Evolutionary conservation across 2,888 invertebrate genomes (phyloP).

Genomic region (Hipparchia sbordonii): DNA sequence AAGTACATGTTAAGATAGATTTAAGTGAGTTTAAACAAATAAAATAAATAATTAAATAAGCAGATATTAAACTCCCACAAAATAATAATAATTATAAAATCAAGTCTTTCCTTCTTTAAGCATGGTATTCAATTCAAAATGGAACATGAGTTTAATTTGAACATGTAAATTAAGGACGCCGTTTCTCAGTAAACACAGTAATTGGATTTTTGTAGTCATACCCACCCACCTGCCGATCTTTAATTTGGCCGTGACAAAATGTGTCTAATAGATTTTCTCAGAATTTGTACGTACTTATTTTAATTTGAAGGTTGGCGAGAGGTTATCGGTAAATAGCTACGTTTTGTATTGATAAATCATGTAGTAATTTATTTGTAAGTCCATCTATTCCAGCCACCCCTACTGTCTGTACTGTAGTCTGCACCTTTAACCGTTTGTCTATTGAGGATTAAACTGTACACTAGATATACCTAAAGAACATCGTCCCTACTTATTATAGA

Average conservation of each 20-base stretch:
- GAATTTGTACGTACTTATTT: neutral
- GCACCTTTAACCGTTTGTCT: too few species aligned
- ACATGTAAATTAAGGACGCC: constrained; percentile 8
- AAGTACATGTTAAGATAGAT: too few species aligned
- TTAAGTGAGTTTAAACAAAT: too few species aligned
- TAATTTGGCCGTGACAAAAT: constrained; percentile 5
- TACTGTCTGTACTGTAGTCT: too few species aligned
- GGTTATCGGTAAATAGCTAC: too few species aligned
- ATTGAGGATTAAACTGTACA: too few species aligned
- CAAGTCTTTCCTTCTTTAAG: neutral
- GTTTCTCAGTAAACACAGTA: constrained; percentile 7
- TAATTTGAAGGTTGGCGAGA: neutral
- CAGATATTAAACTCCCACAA: neutral
- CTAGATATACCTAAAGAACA: too few species aligned
- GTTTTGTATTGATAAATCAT: too few species aligned
- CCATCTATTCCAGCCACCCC: too few species aligned
- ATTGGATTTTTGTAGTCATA: constrained; percentile 10
- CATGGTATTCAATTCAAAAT: constrained; percentile 9
- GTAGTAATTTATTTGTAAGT: too few species aligned
- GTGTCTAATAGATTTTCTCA: neutral
- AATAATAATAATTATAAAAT: too few species aligned
- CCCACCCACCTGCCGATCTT: constrained; percentile 1
- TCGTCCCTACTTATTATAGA: too few species aligned
- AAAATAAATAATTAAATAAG: neutral
- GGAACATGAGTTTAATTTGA: constrained; percentile 12